A percentile compares a stretch with the other conserved stretches of the same genome.
Conservation (phyloP, 2,797 vertebrate genomes). For the Trichosurus vulpecula region DNA sequence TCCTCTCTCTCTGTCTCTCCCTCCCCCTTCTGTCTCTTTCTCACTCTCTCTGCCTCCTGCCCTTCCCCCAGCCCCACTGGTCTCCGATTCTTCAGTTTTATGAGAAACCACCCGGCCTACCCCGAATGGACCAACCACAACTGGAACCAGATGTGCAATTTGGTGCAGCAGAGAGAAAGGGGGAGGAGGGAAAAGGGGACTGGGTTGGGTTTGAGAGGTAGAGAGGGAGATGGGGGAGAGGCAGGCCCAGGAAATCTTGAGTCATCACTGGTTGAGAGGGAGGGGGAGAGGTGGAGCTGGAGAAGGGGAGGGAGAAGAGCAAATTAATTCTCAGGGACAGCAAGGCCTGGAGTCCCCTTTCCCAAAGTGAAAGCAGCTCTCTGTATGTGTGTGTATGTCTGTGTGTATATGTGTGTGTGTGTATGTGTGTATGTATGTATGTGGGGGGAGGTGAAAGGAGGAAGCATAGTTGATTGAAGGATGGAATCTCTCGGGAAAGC, state of each 20-base stretch:
- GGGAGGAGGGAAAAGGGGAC: constrained; percentile 47
- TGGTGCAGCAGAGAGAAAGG: not conserved
- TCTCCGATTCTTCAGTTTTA: constrained; percentile 76
- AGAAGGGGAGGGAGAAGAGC: constrained; percentile 9
- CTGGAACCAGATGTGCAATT: constrained; percentile 82
- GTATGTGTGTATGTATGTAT: too few species aligned
- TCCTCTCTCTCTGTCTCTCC: not conserved
- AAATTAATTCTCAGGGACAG: not conserved
- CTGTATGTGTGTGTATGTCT: not conserved
- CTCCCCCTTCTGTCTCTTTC: constrained; percentile 21
- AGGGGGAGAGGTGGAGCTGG: not conserved
- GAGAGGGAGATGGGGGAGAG: constrained; percentile 2
- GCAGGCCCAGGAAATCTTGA: constrained; percentile 68
- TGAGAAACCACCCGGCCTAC: constrained; percentile 77
- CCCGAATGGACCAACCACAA: constrained; percentile 80
- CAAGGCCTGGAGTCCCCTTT: not conserved
- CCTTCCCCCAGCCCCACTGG: constrained; percentile 46
- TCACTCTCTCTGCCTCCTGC: not conserved
- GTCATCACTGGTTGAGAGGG: constrained; percentile 29
- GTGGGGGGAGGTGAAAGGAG: not conserved
- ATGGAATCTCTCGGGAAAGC: not conserved
- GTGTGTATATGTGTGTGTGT: not conserved
- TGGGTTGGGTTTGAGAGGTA: constrained; percentile 2
- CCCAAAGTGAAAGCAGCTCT: constrained; percentile 28
- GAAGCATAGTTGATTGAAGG: not conserved